A percentile compares a stretch with the other conserved stretches of the same genome.
These are phyloP conservation scores for Antechinus flavipes DNA, from an alignment of 2,113 vertebrate genomes.

Conservation along the genomic window DNA sequence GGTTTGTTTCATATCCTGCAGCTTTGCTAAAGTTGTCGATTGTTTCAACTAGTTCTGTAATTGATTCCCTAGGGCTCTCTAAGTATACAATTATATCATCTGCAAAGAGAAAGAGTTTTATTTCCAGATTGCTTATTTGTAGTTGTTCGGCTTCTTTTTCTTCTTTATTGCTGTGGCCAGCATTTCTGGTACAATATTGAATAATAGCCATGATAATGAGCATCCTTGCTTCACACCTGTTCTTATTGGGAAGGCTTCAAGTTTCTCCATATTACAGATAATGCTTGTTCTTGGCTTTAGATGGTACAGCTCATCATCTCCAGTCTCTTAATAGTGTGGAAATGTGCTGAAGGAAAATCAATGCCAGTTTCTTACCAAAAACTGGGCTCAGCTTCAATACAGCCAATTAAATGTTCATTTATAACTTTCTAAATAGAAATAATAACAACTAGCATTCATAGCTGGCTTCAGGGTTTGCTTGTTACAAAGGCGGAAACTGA, in stretches of 20 bases:
- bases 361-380: not conserved
- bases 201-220: not conserved
- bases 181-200: not conserved
- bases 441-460: not conserved
- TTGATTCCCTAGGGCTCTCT: not conserved
- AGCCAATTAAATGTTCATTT: not conserved
- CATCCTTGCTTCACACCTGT: not conserved
- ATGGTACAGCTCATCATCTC: not conserved
- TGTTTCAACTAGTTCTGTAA: not conserved
- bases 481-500: not conserved
- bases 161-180: not conserved
- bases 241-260: not conserved
- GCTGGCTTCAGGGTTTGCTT: not conserved
- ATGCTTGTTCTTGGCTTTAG: not conserved
- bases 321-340: not conserved
- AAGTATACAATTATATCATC: not conserved
- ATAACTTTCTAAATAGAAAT: not conserved
- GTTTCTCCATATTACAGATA: not conserved
- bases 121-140: not conserved
- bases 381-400: not conserved
- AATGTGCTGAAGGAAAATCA: not conserved
- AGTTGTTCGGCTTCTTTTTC: not conserved
- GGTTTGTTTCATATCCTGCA: not conserved
- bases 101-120: not conserved
- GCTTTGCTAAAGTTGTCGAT: not conserved